Percentiles rank a stretch among this genome's conserved stretches.
phyloP scores from a whole-genome alignment of 2,113 vertebrate genomes.

The Narcine bancroftii region DNA sequence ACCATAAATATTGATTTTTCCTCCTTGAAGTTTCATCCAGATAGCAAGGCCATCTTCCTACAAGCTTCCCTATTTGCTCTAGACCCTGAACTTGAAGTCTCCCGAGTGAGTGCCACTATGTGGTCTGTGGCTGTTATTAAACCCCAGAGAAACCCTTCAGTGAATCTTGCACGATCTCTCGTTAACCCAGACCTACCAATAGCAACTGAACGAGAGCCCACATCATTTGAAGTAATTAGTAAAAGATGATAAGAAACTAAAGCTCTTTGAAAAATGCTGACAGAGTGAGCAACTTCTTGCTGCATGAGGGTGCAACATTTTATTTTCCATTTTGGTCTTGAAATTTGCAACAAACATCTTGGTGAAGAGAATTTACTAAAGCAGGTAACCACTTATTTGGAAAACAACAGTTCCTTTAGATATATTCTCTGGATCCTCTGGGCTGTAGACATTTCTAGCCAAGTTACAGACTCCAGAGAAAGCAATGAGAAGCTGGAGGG shows the following conservation, averaged over 20 bases:
- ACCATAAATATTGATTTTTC: background rate
- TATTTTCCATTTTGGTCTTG: too few species aligned
- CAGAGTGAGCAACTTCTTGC: background rate
- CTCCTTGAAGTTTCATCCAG: background rate
- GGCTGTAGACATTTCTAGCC: too few species aligned
- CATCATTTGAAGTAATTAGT: background rate
- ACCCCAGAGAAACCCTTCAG: background rate
- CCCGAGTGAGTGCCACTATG: background rate
- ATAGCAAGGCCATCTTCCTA: background rate
- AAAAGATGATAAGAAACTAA: background rate
- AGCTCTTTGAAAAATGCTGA: background rate
- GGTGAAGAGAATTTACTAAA: too few species aligned
- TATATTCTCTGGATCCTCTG: too few species aligned
- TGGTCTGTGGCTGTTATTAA: too few species aligned
- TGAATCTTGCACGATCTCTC: background rate
- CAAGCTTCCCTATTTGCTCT: background rate
- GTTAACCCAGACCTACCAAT: background rate
- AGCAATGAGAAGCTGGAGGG: too few species aligned
- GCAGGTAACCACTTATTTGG: too few species aligned
- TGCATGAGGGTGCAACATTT: too few species aligned
- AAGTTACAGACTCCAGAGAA: background rate
- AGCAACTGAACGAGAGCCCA: background rate
- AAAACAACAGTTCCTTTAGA: too few species aligned
- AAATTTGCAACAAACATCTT: too few species aligned
- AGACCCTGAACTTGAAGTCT: background rate